Conservation (phyloP, 2,113 vertebrate genomes). For the Poecilia latipinna region DNA sequence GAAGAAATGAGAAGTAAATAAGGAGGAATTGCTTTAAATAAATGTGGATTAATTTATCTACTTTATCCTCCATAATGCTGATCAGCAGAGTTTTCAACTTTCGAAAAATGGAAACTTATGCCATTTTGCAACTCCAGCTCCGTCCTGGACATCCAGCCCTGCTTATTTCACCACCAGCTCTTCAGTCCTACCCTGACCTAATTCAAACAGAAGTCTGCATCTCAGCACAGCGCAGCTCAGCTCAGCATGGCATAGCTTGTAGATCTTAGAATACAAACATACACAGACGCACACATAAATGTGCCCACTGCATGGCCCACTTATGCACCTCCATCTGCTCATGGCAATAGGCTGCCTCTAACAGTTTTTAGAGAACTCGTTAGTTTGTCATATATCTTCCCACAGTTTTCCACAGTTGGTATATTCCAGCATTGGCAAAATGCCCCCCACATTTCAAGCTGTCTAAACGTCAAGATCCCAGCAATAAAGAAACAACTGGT, state of each 20-base stretch:
- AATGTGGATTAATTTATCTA: neutral
- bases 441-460: constrained; percentile 32
- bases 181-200: constrained; percentile 74
- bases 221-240: constrained; percentile 61
- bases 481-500: constrained; percentile 8
- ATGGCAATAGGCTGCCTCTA: constrained; percentile 33
- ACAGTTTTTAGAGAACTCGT: constrained; percentile 36
- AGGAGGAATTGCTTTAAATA: neutral
- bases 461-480: constrained; percentile 25
- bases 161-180: constrained; percentile 57
- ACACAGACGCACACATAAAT: constrained; percentile 16
- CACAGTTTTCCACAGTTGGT: constrained; percentile 39
- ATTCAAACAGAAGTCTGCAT: constrained; percentile 63
- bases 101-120: constrained; percentile 16
- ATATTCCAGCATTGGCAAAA: constrained; percentile 35
- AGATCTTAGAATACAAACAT: constrained; percentile 54
- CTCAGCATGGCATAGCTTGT: constrained; percentile 62
- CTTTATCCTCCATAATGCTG: neutral
- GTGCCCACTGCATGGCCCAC: constrained; percentile 51
- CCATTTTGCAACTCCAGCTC: constrained; percentile 26
- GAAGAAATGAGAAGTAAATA: neutral
- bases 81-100: constrained; percentile 12
- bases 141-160: constrained; percentile 53
- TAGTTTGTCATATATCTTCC: constrained; percentile 50
- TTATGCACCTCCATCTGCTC: constrained; percentile 66